Percentiles rank a stretch among this genome's conserved stretches.
Evolutionary conservation across 1,140 invertebrate species (phyloP).

Genomic region (Prorops nasuta): DNA sequence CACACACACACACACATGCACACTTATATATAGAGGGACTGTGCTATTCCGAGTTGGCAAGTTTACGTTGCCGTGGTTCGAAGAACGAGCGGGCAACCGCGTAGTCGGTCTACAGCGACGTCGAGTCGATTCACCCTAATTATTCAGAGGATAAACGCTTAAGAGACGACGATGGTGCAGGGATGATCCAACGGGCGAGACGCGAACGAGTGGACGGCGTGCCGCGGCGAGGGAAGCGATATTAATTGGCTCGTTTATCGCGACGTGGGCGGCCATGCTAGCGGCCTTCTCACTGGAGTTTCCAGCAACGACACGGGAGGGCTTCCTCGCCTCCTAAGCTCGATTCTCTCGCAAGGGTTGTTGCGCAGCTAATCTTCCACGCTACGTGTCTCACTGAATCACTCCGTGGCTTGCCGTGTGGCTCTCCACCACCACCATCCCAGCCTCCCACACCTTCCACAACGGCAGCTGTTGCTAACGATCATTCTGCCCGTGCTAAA

Average conservation of each 20-base stretch:
- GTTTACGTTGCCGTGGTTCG: no score
- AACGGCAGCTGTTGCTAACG: background rate
- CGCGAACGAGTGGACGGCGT: no score
- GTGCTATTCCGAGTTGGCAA: no score
- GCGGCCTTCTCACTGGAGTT: conserved; percentile 28
- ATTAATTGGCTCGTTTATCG: conserved; percentile 37
- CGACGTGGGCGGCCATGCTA: conserved; percentile 27
- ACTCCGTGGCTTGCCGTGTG: conserved; percentile 16
- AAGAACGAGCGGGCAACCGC: no score
- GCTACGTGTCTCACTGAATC: conserved; percentile 30
- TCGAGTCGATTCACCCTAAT: no score
- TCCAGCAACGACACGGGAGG: no score
- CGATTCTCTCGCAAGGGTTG: conserved; percentile 31
- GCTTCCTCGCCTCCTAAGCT: background rate
- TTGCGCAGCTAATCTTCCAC: conserved; percentile 29
- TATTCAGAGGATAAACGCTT: no score
- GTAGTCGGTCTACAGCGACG: no score
- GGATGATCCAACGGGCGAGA: conserved; percentile 23
- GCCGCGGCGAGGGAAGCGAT: conserved; percentile 24
- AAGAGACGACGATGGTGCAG: no score
- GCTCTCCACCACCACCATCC: background rate
- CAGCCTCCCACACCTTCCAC: background rate
- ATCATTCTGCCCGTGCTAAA: background rate
- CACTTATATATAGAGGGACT: no score
- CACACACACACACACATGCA: no score